These are phyloP conservation scores for Stomatorhinus ivindoensis DNA, from an alignment of 2,113 vertebrate species.

Conservation along the genomic window DNA sequence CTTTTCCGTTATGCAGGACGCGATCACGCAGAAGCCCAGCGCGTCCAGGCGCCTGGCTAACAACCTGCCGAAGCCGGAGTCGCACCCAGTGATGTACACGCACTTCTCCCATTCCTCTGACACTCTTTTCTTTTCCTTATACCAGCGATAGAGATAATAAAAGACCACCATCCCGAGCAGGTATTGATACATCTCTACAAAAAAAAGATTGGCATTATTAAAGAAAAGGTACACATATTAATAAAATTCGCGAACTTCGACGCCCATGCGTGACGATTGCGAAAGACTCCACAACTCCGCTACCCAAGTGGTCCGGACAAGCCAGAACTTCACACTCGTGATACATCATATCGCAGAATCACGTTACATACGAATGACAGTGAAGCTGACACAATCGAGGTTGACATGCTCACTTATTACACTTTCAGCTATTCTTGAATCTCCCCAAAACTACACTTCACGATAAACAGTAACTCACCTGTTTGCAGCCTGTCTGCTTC, in stretches of 20 bases:
- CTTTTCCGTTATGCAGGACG: slow-evolving; percentile 59
- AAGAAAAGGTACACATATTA: neutral
- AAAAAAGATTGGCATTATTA: neutral
- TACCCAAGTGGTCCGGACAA: neutral
- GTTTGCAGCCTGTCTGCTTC: neutral
- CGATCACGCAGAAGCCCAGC: slow-evolving; percentile 61
- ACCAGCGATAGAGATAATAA: neutral
- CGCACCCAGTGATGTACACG: slow-evolving; percentile 60
- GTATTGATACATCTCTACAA: neutral
- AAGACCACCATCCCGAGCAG: neutral
- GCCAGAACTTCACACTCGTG: too few species aligned
- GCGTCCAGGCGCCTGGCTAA: slow-evolving; percentile 60
- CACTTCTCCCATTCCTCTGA: slow-evolving; percentile 50
- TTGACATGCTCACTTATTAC: neutral
- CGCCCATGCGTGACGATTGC: neutral
- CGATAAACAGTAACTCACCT: neutral
- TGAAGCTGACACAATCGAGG: neutral
- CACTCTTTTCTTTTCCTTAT: slow-evolving; percentile 40
- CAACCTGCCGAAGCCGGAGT: slow-evolving; percentile 58
- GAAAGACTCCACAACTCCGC: neutral
- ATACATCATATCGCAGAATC: neutral
- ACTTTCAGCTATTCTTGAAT: neutral
- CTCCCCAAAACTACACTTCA: neutral
- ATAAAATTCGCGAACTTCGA: neutral
- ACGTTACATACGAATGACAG: neutral